Base-by-base conservation (phyloP, 2,113 vertebrate genomes). In the Patagioenas fasciata region DNA sequence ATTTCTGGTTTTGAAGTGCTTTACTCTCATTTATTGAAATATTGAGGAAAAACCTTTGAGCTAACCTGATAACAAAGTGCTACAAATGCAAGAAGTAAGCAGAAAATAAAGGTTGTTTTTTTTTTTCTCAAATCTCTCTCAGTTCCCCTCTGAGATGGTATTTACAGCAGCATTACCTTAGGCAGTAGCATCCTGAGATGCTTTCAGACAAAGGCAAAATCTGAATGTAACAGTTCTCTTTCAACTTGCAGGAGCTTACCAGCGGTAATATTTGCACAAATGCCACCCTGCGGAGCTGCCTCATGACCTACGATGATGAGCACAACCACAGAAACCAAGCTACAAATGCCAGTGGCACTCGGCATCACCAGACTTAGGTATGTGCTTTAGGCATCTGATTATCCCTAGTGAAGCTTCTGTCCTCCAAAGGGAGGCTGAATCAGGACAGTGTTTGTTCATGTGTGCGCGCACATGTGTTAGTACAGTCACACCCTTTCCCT, bases 251-350 rank as follows among this genome's bases (percentile, higher is more conserved):
- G 50, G 36, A 83, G 11, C 31, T 79, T 70, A 79, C 14, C 32
- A 10, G 12, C 0, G 6, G 19, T 28, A 53, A 28, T 15, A 54
- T 19, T 56, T 57, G 73, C 48, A 61, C 48, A 71, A 92, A 69
- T 0, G 24, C 20, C 26, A 32, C 23, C 3, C 32, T 21, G 65
- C 0, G 0, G 65, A 67, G 38, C 42, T 60, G 28, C 15, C 0
- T 13, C 5, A 2, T 17, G 40, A 60, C 58, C 51, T 60, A 15
- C 36, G 17, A 5, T 9, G 48, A 71, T 10, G 19, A 81, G 44
- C 25, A 36, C 24, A 44, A 32, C 32, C 5, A 1, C 48, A 79
- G 60, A 71, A 73, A 44, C 13, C 60, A 62, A 60, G 14, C 21
- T 84, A 48, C 53, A 79, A 71, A 72, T 12, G 6, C 15, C 57